phyloP scores from a whole-genome alignment of 2,888 invertebrate genomes.

The Podabrus alpinus region DNA sequence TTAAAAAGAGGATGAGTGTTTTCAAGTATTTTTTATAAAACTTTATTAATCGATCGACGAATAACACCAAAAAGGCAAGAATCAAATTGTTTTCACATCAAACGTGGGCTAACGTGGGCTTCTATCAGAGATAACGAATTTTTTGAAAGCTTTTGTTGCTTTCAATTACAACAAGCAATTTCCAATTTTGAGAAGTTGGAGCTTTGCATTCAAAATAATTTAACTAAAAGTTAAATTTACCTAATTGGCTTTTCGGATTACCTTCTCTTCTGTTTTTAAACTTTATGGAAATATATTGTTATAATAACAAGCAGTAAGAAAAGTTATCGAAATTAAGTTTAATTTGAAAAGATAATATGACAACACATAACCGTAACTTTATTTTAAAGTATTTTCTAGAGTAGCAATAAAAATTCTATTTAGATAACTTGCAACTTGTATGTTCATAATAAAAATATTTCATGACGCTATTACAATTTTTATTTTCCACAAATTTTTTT shows the following conservation, averaged over 20 bases:
- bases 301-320: too few species aligned
- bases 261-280: not conserved
- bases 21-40: not conserved
- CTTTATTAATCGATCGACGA: not conserved
- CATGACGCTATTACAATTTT: not conserved
- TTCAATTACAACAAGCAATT: not conserved
- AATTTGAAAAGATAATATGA: not conserved
- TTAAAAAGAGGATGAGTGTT: not conserved
- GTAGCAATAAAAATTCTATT: not conserved
- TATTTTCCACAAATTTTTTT: not conserved
- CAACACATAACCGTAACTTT: not conserved
- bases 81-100: not conserved
- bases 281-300: not conserved
- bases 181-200: not conserved
- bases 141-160: conserved; percentile 1
- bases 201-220: not conserved
- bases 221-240: not conserved
- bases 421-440: not conserved
- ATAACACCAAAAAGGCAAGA: not conserved
- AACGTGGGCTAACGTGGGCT: not conserved
- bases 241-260: not conserved
- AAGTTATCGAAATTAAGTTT: not conserved
- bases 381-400: not conserved
- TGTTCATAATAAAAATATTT: not conserved
- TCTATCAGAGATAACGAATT: not conserved